A percentile compares a stretch with the other conserved stretches of the same genome.
phyloP scores from a whole-genome alignment of 1,140 invertebrate genomes.

The Sinonovacula constricta region DNA sequence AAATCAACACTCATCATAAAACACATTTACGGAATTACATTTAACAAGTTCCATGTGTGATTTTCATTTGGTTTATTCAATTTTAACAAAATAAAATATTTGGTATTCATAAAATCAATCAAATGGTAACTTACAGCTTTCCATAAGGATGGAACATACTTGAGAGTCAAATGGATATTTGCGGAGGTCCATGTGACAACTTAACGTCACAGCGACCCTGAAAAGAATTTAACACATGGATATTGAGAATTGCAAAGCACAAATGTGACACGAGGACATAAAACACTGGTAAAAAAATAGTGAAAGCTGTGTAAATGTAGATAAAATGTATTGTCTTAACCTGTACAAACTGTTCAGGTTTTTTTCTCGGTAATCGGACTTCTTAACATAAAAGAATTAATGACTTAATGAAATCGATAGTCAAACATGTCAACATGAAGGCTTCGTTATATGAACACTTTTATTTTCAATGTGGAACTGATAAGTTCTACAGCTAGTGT shows the following conservation, averaged over 20 bases:
- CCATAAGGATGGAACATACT: constrained; percentile 92
- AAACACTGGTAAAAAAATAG: not conserved
- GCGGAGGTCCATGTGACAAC: constrained; percentile 96
- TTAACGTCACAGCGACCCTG: constrained; percentile 67
- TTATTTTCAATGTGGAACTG: too few relatives aligned
- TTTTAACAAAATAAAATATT: too few relatives aligned
- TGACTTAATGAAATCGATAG: too few relatives aligned
- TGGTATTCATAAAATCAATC: too few relatives aligned
- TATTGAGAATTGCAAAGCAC: not conserved
- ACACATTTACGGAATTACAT: too few relatives aligned
- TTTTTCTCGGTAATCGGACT: not conserved
- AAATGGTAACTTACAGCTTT: constrained; percentile 91
- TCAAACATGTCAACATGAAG: too few relatives aligned
- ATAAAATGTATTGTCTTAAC: not conserved
- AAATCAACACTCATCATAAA: too few relatives aligned
- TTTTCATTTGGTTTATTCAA: too few relatives aligned
- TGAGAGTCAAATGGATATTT: constrained; percentile 98
- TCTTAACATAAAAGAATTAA: too few relatives aligned
- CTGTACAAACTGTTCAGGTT: not conserved
- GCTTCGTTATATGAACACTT: too few relatives aligned
- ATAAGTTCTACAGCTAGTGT: too few relatives aligned
- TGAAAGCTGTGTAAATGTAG: not conserved
- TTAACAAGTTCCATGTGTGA: too few relatives aligned
- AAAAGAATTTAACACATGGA: constrained; percentile 20
- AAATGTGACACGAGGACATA: not conserved